Evolutionary conservation across 2,797 vertebrate genomes (phyloP).

Genomic region (Alectoris magna): DNA sequence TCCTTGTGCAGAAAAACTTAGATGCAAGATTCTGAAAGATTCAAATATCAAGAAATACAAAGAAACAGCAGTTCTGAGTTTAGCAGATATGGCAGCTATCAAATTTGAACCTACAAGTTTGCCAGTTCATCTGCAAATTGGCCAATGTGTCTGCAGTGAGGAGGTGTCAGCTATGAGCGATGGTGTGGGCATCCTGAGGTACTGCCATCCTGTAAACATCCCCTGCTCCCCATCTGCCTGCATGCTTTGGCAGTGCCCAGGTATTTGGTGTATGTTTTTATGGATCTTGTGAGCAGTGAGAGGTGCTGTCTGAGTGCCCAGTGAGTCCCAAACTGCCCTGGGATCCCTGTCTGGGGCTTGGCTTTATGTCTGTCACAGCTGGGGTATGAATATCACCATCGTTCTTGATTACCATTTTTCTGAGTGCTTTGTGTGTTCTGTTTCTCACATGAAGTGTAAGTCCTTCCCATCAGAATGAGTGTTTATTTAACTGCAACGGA

Average conservation of each 20-base stretch:
- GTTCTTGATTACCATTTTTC: not conserved
- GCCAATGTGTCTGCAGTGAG: not conserved
- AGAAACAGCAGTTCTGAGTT: not conserved
- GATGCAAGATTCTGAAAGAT: not conserved
- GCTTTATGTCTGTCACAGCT: not conserved
- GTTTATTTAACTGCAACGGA: not conserved
- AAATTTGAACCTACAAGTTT: not conserved
- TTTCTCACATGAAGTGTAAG: not conserved
- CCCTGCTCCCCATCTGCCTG: not conserved
- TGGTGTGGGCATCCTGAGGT: not conserved
- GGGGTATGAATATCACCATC: accelerated
- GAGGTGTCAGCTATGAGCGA: not conserved
- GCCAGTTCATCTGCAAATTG: not conserved
- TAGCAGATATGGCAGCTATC: not conserved
- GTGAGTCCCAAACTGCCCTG: not conserved
- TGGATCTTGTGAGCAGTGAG: not conserved
- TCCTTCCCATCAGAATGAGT: not conserved
- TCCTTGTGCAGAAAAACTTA: not conserved
- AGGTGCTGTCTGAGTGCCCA: not conserved
- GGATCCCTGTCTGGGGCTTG: not conserved
- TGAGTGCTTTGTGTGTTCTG: not conserved
- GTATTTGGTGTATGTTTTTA: not conserved
- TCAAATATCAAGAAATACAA: not conserved
- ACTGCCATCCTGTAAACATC: not conserved
- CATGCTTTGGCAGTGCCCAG: not conserved